Percentiles rank a stretch among this genome's conserved stretches.
Conservation (phyloP, 1,140 invertebrate species). For the Drosophila nigromelanica region DNA sequence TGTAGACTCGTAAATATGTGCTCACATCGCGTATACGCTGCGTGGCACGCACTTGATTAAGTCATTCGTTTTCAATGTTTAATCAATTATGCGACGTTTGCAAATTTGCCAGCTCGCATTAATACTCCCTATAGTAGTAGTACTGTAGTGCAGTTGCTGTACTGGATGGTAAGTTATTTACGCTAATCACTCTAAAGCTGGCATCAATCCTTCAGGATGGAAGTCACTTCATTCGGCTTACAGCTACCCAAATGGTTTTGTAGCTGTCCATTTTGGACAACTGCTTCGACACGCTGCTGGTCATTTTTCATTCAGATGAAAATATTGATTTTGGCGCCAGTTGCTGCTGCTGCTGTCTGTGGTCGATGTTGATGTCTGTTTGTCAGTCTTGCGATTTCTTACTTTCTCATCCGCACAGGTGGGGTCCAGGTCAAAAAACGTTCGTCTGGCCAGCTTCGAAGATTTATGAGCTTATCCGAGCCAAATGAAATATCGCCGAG, state of each 20-base stretch:
- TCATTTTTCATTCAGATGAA: conserved; percentile 78
- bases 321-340: conserved; percentile 72
- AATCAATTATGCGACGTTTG: conserved; percentile 77
- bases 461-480: conserved; percentile 71
- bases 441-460: conserved; percentile 25
- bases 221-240: conserved; percentile 32
- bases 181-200: conserved; percentile 62
- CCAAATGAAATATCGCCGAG: conserved; percentile 74
- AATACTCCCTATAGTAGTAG: conserved; percentile 10
- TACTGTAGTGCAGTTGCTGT: too few species aligned
- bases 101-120: conserved; percentile 41
- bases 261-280: conserved; percentile 56
- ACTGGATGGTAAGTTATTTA: conserved; percentile 36
- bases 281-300: conserved; percentile 38
- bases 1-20: conserved; percentile 3
- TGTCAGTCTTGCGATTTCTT: conserved; percentile 77
- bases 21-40: conserved; percentile 69
- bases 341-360: conserved; percentile 25
- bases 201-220: conserved; percentile 40
- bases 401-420: conserved; percentile 58
- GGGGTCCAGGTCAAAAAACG: conserved; percentile 25
- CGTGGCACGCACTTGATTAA: conserved; percentile 70
- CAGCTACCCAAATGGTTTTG: conserved; percentile 53
- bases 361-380: conserved; percentile 76
- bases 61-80: conserved; percentile 63